Percentiles rank a stretch among this genome's conserved stretches.
Conservation (phyloP, 2,888 invertebrate species). For the Cataglyphis altisquamis region DNA sequence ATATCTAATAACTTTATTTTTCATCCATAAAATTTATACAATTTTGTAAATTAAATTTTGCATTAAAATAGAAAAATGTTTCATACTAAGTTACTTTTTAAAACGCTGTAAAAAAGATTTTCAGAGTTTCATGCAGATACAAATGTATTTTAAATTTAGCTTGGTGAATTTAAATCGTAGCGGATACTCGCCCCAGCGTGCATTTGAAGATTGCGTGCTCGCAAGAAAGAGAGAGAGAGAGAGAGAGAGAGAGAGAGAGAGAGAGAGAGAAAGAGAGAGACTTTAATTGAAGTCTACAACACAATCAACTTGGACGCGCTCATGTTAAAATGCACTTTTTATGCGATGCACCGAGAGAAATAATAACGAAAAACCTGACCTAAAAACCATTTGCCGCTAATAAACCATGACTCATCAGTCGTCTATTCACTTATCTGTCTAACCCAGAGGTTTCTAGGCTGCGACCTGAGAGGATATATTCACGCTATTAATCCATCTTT, state of each 20-base stretch:
- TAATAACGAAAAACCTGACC: slow-evolving; percentile 61
- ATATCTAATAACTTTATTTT: background rate
- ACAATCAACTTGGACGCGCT: slow-evolving; percentile 56
- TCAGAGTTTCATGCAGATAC: background rate
- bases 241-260: background rate
- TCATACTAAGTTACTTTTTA: background rate
- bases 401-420: slow-evolving; percentile 73
- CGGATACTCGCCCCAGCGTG: background rate
- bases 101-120: background rate
- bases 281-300: slow-evolving; percentile 31
- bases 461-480: slow-evolving; percentile 63
- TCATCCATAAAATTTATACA: background rate
- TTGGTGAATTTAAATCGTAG: background rate
- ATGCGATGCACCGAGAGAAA: slow-evolving; percentile 30
- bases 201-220: slow-evolving; percentile 43
- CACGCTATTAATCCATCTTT: slow-evolving; percentile 63
- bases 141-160: slow-evolving; percentile 9
- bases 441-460: slow-evolving; percentile 74
- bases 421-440: slow-evolving; percentile 74
- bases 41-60: background rate
- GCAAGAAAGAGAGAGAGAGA: background rate
- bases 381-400: slow-evolving; percentile 69
- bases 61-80: background rate
- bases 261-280: background rate
- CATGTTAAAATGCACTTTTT: slow-evolving; percentile 39